A percentile compares a stretch with the other conserved stretches of the same genome.
phyloP scores from a whole-genome alignment of 2,797 vertebrate genomes.

The Glossophaga mutica region DNA sequence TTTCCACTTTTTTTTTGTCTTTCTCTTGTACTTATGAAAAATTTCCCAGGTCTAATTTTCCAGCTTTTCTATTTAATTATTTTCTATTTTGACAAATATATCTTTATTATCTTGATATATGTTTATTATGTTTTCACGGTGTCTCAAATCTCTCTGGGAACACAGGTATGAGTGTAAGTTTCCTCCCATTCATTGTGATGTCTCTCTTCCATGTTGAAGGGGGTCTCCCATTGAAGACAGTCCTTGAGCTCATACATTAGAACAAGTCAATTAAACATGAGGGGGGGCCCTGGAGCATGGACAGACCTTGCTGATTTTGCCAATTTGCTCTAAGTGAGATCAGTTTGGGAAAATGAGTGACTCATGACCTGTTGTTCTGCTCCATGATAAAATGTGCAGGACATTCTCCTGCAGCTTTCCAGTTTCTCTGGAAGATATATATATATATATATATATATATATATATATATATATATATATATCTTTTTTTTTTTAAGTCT shows the following conservation, averaged over 20 bases:
- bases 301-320: neutral
- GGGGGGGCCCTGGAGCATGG: neutral
- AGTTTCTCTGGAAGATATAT: neutral
- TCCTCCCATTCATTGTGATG: neutral
- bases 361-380: neutral
- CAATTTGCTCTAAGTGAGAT: neutral
- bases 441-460: no score
- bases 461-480: no score
- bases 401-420: neutral
- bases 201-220: neutral
- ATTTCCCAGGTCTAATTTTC: neutral
- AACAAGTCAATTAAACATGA: neutral
- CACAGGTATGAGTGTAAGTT: neutral
- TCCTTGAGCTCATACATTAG: neutral
- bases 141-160: neutral
- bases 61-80: neutral
- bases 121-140: neutral
- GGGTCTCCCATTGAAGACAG: neutral
- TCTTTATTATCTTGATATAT: neutral
- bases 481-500: neutral
- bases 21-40: neutral
- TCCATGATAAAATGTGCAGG: neutral
- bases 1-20: neutral
- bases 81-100: neutral
- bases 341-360: neutral